Percentiles rank a stretch among this genome's conserved stretches.
These are phyloP conservation scores for Pachypeltis micranthus DNA, from an alignment of 1,140 invertebrate species.

Conservation along the genomic window DNA sequence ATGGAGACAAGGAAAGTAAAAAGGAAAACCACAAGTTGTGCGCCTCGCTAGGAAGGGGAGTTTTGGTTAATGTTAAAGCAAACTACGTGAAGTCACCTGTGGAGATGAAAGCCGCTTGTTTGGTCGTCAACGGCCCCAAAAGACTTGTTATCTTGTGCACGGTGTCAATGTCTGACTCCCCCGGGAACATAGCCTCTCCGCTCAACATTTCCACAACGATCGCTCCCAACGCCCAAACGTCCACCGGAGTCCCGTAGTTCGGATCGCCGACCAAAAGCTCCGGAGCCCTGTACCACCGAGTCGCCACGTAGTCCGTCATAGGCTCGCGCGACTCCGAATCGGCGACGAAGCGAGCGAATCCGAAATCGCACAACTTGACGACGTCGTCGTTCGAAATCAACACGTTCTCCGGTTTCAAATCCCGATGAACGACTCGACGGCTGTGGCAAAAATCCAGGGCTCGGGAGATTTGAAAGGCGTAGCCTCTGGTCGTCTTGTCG, in stretches of 20 bases:
- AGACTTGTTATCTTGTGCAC: conserved; percentile 56
- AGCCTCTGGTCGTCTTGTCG: conserved; percentile 52
- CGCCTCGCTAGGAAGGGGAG: too few species aligned
- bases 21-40: too few species aligned
- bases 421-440: conserved; percentile 80
- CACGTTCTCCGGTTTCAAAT: conserved; percentile 87
- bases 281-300: conserved; percentile 76
- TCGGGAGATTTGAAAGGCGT: conserved; percentile 70
- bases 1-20: too few species aligned
- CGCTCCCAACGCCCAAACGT: conserved; percentile 81
- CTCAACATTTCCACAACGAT: conserved; percentile 79
- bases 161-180: conserved; percentile 85
- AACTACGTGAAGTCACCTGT: too few species aligned
- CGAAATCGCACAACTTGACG: conserved; percentile 81
- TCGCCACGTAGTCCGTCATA: conserved; percentile 72
- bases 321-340: conserved; percentile 51
- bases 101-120: too few species aligned
- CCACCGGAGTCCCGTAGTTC: conserved; percentile 53
- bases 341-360: conserved; percentile 64
- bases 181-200: conserved; percentile 73
- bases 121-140: not conserved
- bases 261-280: conserved; percentile 69
- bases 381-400: conserved; percentile 66
- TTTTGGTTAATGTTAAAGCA: too few species aligned
- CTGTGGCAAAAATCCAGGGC: conserved; percentile 77